phyloP scores from a whole-genome alignment of 2,888 invertebrate genomes.

The Frankliniella intonsa region DNA sequence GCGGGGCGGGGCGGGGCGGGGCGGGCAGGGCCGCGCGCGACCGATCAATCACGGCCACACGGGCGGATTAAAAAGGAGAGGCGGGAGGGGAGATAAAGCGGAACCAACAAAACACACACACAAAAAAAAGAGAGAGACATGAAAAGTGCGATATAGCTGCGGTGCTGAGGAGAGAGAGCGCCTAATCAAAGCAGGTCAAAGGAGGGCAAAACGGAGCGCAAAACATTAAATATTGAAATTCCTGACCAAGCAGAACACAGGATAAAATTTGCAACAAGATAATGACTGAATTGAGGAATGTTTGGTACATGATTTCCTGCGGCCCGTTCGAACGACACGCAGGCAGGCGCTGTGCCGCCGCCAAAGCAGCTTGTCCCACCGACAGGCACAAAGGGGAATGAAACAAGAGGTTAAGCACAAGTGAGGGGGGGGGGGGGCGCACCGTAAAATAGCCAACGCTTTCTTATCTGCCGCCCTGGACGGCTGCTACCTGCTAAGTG shows the following conservation, averaged over 20 bases:
- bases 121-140: neutral
- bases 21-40: neutral
- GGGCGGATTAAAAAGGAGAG: neutral
- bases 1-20: neutral
- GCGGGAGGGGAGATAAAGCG: neutral
- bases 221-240: too few species aligned
- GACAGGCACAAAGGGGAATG: neutral
- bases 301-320: too few species aligned
- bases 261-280: too few species aligned
- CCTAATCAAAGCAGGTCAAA: neutral
- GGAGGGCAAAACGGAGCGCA: neutral
- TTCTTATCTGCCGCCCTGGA: conserved; percentile 21
- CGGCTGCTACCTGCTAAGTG: neutral
- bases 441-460: conserved; percentile 27
- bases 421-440: neutral
- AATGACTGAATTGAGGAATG: too few species aligned
- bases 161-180: too few species aligned
- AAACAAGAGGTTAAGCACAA: neutral
- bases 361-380: too few species aligned
- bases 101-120: neutral
- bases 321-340: too few species aligned
- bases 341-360: too few species aligned
- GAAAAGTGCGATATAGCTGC: neutral
- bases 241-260: too few species aligned
- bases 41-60: neutral